A percentile compares a stretch with the other conserved stretches of the same genome.
These are phyloP conservation scores for Drosophila mayaguana DNA, from an alignment of 2,888 invertebrate species.

Conservation along the genomic window DNA sequence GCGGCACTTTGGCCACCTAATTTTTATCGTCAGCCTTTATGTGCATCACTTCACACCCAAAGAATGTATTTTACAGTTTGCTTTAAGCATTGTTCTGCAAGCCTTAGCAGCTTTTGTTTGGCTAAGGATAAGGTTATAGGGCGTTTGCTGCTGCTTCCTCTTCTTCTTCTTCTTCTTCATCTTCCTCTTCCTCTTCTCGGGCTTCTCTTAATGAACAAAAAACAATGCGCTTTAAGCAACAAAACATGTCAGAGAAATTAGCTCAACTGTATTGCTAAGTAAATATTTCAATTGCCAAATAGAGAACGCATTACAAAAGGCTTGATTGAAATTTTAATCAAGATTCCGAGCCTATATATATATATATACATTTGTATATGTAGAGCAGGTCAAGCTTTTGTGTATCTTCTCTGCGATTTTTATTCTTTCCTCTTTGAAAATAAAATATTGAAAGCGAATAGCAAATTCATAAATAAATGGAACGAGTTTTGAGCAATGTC, in stretches of 20 bases:
- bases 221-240: slow-evolving; percentile 6
- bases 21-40: slow-evolving; percentile 61
- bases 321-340: slow-evolving; percentile 18
- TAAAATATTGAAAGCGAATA: neutral
- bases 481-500: neutral
- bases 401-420: neutral
- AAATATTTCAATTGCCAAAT: slow-evolving; percentile 16
- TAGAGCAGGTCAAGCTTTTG: slow-evolving; percentile 8
- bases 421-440: neutral
- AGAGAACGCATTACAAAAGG: neutral
- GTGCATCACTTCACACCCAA: slow-evolving; percentile 63
- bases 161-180: no score
- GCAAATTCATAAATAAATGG: neutral
- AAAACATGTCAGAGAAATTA: slow-evolving; percentile 8
- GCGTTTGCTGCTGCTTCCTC: neutral
- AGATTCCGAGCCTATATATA: neutral
- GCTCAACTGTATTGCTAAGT: slow-evolving; percentile 8
- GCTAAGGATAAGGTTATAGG: slow-evolving; percentile 7
- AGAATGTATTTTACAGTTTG: slow-evolving; percentile 57
- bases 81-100: slow-evolving; percentile 51
- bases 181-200: neutral
- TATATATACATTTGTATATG: neutral
- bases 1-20: slow-evolving; percentile 53
- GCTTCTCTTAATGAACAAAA: slow-evolving; percentile 1
- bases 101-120: slow-evolving; percentile 42